Evolutionary conservation across 2,113 vertebrate species (phyloP).

Genomic region (Athene cunicularia): DNA sequence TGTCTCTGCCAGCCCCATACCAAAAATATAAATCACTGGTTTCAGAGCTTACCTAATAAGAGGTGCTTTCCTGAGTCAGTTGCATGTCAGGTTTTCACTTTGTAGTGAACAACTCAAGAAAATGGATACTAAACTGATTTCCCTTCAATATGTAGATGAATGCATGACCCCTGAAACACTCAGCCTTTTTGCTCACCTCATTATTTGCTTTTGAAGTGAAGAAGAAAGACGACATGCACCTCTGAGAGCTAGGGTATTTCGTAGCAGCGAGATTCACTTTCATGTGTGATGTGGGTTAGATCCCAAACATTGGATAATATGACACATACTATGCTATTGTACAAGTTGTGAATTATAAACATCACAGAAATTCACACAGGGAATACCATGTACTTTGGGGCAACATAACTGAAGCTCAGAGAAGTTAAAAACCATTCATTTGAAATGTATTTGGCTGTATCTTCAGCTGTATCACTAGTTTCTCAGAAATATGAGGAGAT

Average conservation of each 20-base stretch:
- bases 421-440: background rate
- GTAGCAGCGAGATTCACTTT: conserved; percentile 17
- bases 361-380: background rate
- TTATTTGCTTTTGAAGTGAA: conserved; percentile 47
- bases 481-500: background rate
- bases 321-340: background rate
- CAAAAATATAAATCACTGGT: background rate
- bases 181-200: background rate
- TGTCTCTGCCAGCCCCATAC: fast-evolving
- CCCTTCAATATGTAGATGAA: conserved; percentile 4
- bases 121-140: background rate
- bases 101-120: background rate
- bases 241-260: conserved; percentile 22
- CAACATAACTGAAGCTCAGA: background rate
- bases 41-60: background rate
- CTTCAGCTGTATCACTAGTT: background rate
- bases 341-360: conserved; percentile 27
- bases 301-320: background rate
- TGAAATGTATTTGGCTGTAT: background rate
- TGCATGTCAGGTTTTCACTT: background rate
- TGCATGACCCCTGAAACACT: background rate
- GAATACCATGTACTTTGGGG: background rate
- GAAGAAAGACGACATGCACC: conserved; percentile 12
- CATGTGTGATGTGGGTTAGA: background rate
- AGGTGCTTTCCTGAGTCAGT: background rate